These are phyloP conservation scores for Macropis europaea DNA, from an alignment of 2,888 invertebrate species.

Conservation along the genomic window DNA sequence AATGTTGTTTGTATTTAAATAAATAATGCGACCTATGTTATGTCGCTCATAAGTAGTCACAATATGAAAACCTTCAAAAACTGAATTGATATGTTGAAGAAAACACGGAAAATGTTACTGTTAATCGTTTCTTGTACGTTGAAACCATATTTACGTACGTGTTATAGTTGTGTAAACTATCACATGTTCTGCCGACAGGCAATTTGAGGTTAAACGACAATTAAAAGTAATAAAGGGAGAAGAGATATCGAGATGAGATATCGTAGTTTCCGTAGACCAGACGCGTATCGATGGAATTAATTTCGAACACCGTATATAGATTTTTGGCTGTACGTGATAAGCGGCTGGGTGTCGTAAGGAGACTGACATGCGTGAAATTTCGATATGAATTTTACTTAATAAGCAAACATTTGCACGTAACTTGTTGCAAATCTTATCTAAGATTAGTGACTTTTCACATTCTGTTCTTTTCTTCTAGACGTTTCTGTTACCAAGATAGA, in stretches of 20 bases:
- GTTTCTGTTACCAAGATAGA: neutral
- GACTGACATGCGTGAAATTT: neutral
- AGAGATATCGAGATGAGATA: slow-evolving; percentile 6
- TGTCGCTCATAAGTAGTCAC: too few relatives aligned
- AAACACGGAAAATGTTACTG: too few relatives aligned
- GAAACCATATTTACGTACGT: neutral
- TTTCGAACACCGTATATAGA: neutral
- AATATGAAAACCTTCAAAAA: too few relatives aligned
- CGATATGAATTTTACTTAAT: neutral
- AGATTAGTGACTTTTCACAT: neutral
- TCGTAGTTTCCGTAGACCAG: neutral
- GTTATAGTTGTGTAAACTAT: neutral
- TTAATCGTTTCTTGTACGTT: neutral
- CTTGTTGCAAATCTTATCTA: neutral
- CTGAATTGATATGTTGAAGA: too few relatives aligned
- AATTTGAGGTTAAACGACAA: slow-evolving; percentile 10
- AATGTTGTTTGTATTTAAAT: too few relatives aligned
- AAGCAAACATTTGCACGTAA: slow-evolving; percentile 8
- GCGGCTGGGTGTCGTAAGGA: neutral
- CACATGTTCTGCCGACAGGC: neutral
- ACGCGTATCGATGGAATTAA: neutral
- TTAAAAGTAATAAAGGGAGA: slow-evolving; percentile 23
- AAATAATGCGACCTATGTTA: too few relatives aligned
- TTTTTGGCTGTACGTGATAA: neutral
- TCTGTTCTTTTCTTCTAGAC: neutral